Evolutionary conservation across 2,113 vertebrate species (phyloP), one percentile per base, ranked within the genome.

Genomic region (Lepus timidus): DNA sequence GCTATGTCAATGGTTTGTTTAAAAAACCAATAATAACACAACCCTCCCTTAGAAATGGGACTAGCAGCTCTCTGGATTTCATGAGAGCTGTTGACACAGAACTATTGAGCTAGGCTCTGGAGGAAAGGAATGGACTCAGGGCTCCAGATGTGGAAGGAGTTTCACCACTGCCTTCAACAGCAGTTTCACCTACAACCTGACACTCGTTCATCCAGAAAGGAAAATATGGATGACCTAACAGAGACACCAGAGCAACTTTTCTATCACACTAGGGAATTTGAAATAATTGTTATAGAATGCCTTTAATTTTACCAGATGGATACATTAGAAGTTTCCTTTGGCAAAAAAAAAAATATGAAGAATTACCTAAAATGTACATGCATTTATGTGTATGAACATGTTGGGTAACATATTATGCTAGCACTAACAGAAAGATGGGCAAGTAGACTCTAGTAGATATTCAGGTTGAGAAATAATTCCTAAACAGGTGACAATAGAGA

Each of bases 11-110:
- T 76, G 65, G 68, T 52, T 83, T 86, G 62, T 91, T 94, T 71
- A 91, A 96, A 92, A 93, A 52, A 90, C 25, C 33, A 89, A 20
- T 92, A 90, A 95, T 52, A 88, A 88, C 67, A 51, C 68, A 90
- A 52, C 29, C 31, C 58, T 93, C 52, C 14, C 65, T 93, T 8
- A 62, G 44, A 92, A 68, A 11, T 16, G 44, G 27, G 27, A 20
- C 19, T 88, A 85, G 49, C 62, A 88, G 88, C 88, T 88, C 68
- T 55, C 71, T 89, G 64, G 23, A 75, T 22, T 33, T 76, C 68
- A 36, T 0, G 39, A 65, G 64, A 83, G 31, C 31, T 90, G 27
- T 94, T 90, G 85, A 31, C 6, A 71, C 70, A 39, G 27, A 90
- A 88, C 29, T 64, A 11, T 9, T 64, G 29, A 68, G n/a, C 14